Evolutionary conservation across 2,888 invertebrate genomes (phyloP).

Genomic region (Leptopilina syphax): DNA sequence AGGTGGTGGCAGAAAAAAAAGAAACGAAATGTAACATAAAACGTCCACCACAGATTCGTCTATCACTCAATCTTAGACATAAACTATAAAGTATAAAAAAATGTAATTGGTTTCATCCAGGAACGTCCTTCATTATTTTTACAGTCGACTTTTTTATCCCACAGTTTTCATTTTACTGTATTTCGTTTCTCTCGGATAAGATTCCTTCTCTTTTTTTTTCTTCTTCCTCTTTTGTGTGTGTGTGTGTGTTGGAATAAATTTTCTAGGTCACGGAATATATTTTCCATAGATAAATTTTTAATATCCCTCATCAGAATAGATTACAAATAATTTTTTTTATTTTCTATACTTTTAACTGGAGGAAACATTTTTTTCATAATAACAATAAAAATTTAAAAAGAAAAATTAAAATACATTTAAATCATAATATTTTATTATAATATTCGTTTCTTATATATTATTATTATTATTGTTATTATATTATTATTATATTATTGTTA

Average conservation of each 20-base stretch:
- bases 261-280: not conserved
- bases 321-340: too few relatives aligned
- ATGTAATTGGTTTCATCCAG: conserved; percentile 1
- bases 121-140: not conserved
- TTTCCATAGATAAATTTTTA: too few relatives aligned
- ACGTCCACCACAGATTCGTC: conserved; percentile 1
- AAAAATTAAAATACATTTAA: too few relatives aligned
- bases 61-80: not conserved
- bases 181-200: not conserved
- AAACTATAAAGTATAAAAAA: not conserved
- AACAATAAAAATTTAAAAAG: too few relatives aligned
- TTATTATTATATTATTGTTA: too few relatives aligned
- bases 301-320: too few relatives aligned
- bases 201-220: not conserved
- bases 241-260: not conserved
- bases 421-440: too few relatives aligned
- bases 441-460: too few relatives aligned
- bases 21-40: not conserved
- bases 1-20: not conserved
- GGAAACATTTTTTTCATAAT: too few relatives aligned
- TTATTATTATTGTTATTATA: too few relatives aligned
- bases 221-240: not conserved
- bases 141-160: not conserved
- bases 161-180: conserved; percentile 11
- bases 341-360: too few relatives aligned